Conservation (phyloP, 2,113 vertebrate genomes). For the Silurus glanis region DNA sequence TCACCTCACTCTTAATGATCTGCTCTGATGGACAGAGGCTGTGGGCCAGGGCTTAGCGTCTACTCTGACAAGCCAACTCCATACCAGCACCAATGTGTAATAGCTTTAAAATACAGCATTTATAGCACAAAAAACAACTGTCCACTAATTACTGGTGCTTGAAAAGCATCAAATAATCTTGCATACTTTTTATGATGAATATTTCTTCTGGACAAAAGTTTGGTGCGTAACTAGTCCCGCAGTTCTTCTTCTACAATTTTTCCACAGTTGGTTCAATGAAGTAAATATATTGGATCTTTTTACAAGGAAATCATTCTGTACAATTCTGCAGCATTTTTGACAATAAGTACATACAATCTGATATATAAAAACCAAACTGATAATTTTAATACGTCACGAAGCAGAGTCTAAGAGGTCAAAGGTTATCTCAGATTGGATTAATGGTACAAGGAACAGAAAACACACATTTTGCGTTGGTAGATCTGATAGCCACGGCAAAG, state of each 20-base stretch:
- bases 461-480: slow-evolving; percentile 56
- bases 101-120: not conserved
- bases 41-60: slow-evolving; percentile 52
- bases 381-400: slow-evolving; percentile 19
- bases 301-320: not conserved
- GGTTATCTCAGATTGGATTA: slow-evolving; percentile 66
- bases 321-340: not conserved
- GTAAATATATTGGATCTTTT: not conserved
- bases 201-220: too few species aligned
- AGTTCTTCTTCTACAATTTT: too few species aligned
- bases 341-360: not conserved
- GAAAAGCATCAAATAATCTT: too few species aligned
- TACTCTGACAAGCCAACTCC: slow-evolving; percentile 44
- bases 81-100: slow-evolving; percentile 41
- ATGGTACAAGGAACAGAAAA: slow-evolving; percentile 65
- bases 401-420: slow-evolving; percentile 57
- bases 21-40: slow-evolving; percentile 59
- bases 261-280: too few species aligned
- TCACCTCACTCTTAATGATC: slow-evolving; percentile 63
- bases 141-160: not conserved
- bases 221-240: too few species aligned
- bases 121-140: not conserved
- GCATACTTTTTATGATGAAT: too few species aligned
- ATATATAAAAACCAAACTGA: slow-evolving; percentile 32
- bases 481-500: slow-evolving; percentile 50